Conservation (phyloP, 2,113 vertebrate species). For the rat (Rattus norvegicus) region GRCr8 NC_086027.1:35189501-35190000, state of each 20-base stretch:
- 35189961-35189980: background rate
- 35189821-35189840: background rate
- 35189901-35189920: background rate
- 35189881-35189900: too few relatives aligned
- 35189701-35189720: background rate
- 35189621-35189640: background rate
- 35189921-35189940: background rate
- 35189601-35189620: background rate
- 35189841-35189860: background rate
- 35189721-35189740: background rate
- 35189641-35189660: constrained; percentile 12
- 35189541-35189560: background rate
- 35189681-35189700: background rate
- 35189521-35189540: background rate
- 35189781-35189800: too few relatives aligned
- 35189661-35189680: constrained; percentile 49
- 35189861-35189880: background rate
- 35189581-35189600: background rate
- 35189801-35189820: background rate
- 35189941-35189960: background rate
- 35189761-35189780: background rate
- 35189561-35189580: background rate
- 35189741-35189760: background rate
- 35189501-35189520: background rate
- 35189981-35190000: background rate